These are phyloP conservation scores for Mechanitis messenoides DNA, from an alignment of 2,888 invertebrate genomes.

Conservation along the genomic window DNA sequence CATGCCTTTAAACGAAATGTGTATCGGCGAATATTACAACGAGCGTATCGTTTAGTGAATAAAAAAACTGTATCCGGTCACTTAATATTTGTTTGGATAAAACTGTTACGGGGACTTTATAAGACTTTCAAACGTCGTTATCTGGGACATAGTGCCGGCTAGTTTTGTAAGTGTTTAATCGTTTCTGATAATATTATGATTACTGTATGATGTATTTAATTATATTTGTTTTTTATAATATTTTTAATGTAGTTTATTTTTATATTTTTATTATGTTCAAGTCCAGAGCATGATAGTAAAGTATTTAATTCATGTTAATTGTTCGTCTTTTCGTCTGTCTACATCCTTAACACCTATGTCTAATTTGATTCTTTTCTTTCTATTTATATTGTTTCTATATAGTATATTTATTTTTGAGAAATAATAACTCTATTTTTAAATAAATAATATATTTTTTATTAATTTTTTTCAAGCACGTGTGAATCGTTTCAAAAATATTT, in stretches of 20 bases:
- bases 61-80: slow-evolving; percentile 23
- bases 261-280: too few relatives aligned
- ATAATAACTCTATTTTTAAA: neutral
- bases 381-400: too few relatives aligned
- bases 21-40: slow-evolving; percentile 29
- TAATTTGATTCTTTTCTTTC: neutral
- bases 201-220: slow-evolving; percentile 3
- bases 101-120: slow-evolving; percentile 13
- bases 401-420: too few relatives aligned
- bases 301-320: neutral
- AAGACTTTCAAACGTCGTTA: slow-evolving; percentile 20
- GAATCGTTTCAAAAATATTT: neutral
- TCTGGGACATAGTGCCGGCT: slow-evolving; percentile 27
- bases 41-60: slow-evolving; percentile 28
- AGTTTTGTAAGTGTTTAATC: slow-evolving; percentile 32
- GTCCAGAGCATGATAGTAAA: too few relatives aligned
- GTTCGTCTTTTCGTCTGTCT: neutral
- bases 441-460: neutral
- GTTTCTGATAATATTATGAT: slow-evolving; percentile 27
- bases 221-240: neutral
- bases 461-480: neutral
- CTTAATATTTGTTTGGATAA: slow-evolving; percentile 25
- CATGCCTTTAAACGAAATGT: slow-evolving; percentile 26
- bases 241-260: too few relatives aligned
- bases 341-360: neutral